Base-by-base conservation (phyloP, 2,797 vertebrate genomes). In the Perodicticus potto region DNA sequence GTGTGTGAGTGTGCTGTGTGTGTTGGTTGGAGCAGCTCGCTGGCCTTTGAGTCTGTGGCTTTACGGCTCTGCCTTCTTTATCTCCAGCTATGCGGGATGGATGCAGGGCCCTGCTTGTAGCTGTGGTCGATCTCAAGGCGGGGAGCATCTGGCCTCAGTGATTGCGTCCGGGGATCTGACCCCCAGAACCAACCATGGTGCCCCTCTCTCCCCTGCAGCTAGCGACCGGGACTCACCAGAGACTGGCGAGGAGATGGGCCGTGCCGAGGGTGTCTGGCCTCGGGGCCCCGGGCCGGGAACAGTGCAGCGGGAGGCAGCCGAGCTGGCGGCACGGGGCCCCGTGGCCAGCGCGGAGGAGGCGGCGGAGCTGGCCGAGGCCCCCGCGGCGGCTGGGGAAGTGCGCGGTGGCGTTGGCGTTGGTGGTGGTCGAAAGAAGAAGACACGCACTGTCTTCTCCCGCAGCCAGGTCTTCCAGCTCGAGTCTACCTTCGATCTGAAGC, bases 391-490 rank as follows among this genome's bases (percentile, higher is more conserved):
- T 1, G 96, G 49, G 29, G 97, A 89, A 40, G 76, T 77, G 9
- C 92, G 88, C 2, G 70, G 81, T 2, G 67, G 95, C 0, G 77
- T 87, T 12, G 95, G 97, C 4, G 86, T 95, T 97, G 32, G 90
- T 92, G 11, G 95, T 78, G 96, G 98, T 43, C 98, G 99, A 37
- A 99, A 99, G 98, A 99, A 99, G 98, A 99, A 99, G 97, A 99
- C 99, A 10, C 98, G 99, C 37, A 99, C 99, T 0, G 99, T 99
- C 34, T 99, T 99, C 98, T 99, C 99, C 76, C 99, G 99, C 91
- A 99, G 99, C 89, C 99, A 99, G 97, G 99, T 99, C 69, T 99
- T 99, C 92, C 99, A 99, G 98, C 98, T 99, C 82, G 99, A 99
- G 97, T 99, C 99, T 94, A 99, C 99, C 7, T 99, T 99, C 97